These are phyloP conservation scores for Microctonus aethiopoides DNA, from an alignment of 2,888 invertebrate species.

Conservation along the genomic window DNA sequence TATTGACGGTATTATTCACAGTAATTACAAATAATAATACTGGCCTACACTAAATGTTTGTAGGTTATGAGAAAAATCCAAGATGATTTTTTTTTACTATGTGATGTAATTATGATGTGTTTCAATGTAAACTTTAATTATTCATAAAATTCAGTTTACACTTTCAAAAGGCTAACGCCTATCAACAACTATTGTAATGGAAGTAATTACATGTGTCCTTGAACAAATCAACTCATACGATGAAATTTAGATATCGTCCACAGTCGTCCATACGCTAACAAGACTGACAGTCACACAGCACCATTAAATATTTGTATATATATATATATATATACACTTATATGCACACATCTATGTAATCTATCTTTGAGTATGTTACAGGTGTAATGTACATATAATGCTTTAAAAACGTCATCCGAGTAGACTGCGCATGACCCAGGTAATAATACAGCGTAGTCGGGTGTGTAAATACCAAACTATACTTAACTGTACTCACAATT, in stretches of 20 bases:
- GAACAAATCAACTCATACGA: conserved; percentile 38
- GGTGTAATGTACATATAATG: too few species aligned
- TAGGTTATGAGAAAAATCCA: conserved; percentile 41
- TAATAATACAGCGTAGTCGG: not conserved
- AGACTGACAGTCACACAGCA: conserved; percentile 41
- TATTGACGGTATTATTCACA: not conserved
- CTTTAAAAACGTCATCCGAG: conserved; percentile 23
- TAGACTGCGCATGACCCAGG: conserved; percentile 35
- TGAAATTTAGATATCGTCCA: conserved; percentile 41
- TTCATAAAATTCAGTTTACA: too few species aligned
- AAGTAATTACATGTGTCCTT: conserved; percentile 46
- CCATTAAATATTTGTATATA: too few species aligned
- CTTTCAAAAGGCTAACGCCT: not conserved
- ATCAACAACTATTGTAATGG: not conserved
- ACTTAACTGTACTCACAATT: not conserved
- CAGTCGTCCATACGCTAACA: conserved; percentile 44
- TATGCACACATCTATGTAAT: too few species aligned
- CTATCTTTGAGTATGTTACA: too few species aligned
- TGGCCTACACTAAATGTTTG: conserved; percentile 19
- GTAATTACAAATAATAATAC: conserved; percentile 41
- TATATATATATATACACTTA: too few species aligned
- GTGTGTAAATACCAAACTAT: not conserved
- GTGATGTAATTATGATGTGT: conserved; percentile 35
- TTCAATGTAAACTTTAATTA: not conserved
- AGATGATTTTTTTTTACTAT: conserved; percentile 31